Evolutionary conservation across 2,113 vertebrate genomes (phyloP), one percentile per base, ranked within the genome.

Genomic region (Damaliscus lunatus): DNA sequence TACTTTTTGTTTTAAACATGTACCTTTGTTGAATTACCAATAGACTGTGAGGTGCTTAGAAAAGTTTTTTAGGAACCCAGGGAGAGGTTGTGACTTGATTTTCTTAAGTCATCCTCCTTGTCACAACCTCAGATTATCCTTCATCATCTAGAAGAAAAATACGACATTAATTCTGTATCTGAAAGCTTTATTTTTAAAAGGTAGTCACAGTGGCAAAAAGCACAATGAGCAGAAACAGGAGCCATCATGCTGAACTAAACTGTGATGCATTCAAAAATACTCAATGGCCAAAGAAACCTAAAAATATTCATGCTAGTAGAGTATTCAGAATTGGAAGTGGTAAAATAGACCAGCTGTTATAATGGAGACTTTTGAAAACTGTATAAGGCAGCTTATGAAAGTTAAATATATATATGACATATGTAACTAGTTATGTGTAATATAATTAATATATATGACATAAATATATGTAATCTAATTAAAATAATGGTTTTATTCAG

Each of bases 151-250:
- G 40, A 67, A 55, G 74, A 81, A 21, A n/a, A 67, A 71, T 33
- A 5, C 1, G 29, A 13, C 11, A 36, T 85, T 78, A 92, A 78
- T 71, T 83, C 85, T 91, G 8, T 50, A 36, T 62, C 88, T 91
- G 88, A 96, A 97, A 96, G 60, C 33, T 83, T 9, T n/a, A 17
- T 90, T 90, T 92, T 92, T 88, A 77, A 81, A 90, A 95, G 11
- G 3, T 36, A 91, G 46, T 71, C 52, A 74, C 57, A 62, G 0
- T 67, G 59, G 64, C 48, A 25, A 77, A 81, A 96, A 67, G 29
- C 16, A 29, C 21, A 62, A 53, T 27, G 17, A 88, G 21, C 16
- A 64, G 80, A 27, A 93, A 27, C 7, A 80, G 59, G 52, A 90
- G 3, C 4, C 82, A 62, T 71, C 16, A 27, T 14, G 23, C 53